Conservation (phyloP, 2,113 vertebrate species). For the Oncorhynchus keta region DNA sequence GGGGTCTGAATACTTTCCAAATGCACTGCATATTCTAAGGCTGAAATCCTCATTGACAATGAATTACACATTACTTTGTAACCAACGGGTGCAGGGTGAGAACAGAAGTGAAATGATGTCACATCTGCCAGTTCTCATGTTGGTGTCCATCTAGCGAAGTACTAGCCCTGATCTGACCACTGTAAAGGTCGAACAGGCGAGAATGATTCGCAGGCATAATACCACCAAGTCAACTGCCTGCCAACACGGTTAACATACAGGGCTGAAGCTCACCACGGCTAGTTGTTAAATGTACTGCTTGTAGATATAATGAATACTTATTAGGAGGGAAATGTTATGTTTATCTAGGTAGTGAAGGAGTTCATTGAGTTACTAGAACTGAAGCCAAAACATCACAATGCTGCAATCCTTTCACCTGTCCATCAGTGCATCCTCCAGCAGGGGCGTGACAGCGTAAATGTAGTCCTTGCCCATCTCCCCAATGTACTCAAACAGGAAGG, state of each 20-base stretch:
- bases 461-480: constrained; percentile 99
- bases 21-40: too few species aligned
- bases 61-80: constrained; percentile 11
- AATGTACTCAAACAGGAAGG: constrained; percentile 98
- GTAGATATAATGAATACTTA: too few species aligned
- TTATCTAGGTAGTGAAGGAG: too few species aligned
- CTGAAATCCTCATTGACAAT: too few species aligned
- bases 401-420: constrained; percentile 82
- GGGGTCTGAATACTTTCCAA: too few species aligned
- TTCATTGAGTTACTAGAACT: too few species aligned
- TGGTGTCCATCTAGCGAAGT: constrained; percentile 28
- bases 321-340: too few species aligned
- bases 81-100: constrained; percentile 69
- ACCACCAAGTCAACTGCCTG: too few species aligned
- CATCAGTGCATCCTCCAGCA: constrained; percentile 98
- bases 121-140: constrained; percentile 57
- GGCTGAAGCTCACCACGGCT: too few species aligned
- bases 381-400: background rate
- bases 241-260: too few species aligned
- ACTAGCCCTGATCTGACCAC: constrained; percentile 66
- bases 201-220: constrained; percentile 51
- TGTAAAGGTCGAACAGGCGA: constrained; percentile 57
- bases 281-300: too few species aligned
- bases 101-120: constrained; percentile 43
- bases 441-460: constrained; percentile 95